Evolutionary conservation across 2,888 invertebrate genomes (phyloP), one percentile per base, ranked within the genome.

Genomic region (Pseudolycoriella hygida): DNA sequence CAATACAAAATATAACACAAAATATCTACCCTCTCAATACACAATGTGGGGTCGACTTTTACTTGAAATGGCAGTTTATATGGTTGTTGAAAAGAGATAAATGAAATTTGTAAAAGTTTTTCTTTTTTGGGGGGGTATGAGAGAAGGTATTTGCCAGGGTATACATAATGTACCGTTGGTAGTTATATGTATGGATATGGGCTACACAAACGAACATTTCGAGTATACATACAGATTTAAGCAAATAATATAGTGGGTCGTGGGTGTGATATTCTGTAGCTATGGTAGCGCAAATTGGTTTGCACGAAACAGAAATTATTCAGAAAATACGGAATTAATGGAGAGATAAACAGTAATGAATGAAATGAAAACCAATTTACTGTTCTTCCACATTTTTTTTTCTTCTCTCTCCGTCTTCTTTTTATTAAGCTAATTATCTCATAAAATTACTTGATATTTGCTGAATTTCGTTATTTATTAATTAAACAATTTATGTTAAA

Each of bases 291-390:
- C 40, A 17, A 40, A 40, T 40, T 40, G 19, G 40, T 40, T 40
- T 40, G 40, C 40, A 18, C 18, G 40, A 40, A 40, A 40, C 19
- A 25, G 17, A 40, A 40, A 40, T 40, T 40, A 40, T 17, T 40
- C 40, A 40, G 40, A 40, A 40, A 17, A 40, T 40, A 40, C 19
- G 40, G 18, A 40, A 40, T 19, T 40, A 40, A 40, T 40, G 40
- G 40, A 19, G 19, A 40, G 17, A 40, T 40, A 40, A 40, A 40
- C 18, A 40, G 15, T 17, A 25, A 25, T 25, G 25, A 25, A 17
- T 19, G 17, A 17, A 40, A 40, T 40, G 40, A 19, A 40, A 18
- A 17, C 17, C 34, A 34, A 34, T 34, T 34, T 34, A 25, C 25
- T 25, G 25, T 25, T 25, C 25, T 25, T 8, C 8, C 8, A 4